Base-by-base conservation (phyloP, 2,888 invertebrate species). In the Yponomeuta evonymella region DNA sequence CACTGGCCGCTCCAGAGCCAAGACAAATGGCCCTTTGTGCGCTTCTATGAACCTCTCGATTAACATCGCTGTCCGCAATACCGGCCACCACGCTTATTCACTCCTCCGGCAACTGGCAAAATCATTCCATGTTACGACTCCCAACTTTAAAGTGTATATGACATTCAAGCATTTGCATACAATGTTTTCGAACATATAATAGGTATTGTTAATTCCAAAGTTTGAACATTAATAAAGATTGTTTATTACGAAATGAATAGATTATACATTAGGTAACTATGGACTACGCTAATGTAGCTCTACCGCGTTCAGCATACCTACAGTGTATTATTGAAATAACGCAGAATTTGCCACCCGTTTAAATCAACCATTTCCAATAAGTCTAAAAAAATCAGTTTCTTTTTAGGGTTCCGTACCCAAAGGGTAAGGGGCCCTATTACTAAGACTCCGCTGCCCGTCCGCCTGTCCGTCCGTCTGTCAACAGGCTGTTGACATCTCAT, bases 31-130 rank as follows among this genome's bases (percentile, higher is more conserved):
- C 79, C 75, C 89, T 83, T 86, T 90, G 89, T 91, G 80, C 81
- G 78, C 73, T 92, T 92, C 92, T 87, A 83, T 88, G 91, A 90
- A 91, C 80, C 77, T 78, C 76, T 75, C 75, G 89, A 90, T 88
- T 84, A 77, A 76, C 80, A 87, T 86, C 87, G 78, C 73, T 76
- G 77, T 76, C 70, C 66, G 51, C 51, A 29, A 64, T 68, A 70
- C 69, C 65, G 10, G 36, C 30, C 23, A 29, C 48, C 65, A 70
- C 23, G 62, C 48, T 71, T 68, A 80, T 79, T 81, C 82, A 81
- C 81, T 83, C 79, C 85, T 86, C 30, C 30, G 48, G 67, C n/a
- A 84, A 84, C 81, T 81, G 43, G 67, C n/a, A 15, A 84, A 84
- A 81, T 81, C 81, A 81, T 81, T 78, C 48, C 70, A 69, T 71